Evolutionary conservation across 2,113 vertebrate species (phyloP), one percentile per base, ranked within the genome.

Genomic region (Cervus canadensis): DNA sequence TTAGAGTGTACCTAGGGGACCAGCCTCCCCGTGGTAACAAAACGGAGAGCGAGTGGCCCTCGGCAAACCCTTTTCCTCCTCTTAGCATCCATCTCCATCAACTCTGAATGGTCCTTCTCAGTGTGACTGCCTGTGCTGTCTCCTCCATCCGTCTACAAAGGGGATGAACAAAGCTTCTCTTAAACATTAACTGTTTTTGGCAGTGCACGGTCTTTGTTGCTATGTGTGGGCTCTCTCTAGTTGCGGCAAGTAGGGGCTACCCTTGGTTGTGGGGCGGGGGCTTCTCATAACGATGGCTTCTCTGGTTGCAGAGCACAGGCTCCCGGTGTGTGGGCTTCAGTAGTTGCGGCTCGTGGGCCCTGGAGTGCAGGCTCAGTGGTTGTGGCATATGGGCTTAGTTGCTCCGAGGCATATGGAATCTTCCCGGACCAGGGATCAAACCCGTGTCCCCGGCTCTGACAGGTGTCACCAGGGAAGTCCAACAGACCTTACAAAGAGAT

Each of bases 341-440:
- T 4, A 14, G 23, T 6, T 26, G 71, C 0, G 6, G 12, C 36
- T 14, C 10, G 0, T 2, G 36, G 71, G 21, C 21, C 71, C 71
- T 43, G 36, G 36, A 25, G 21, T 1, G 36, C 36, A 13, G 36
- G 71, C 36, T 25, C 36, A 7, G 21, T 3, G 36, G 21, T 0
- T 74, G 71, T 74, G 71, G 4, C 11, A 3, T 6, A 0, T 7
- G 12, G 23, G 23, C 23, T 26, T 26, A 43, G 36, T 14, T 76
- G 23, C 71, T 26, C 36, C 6, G 1, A 25, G 23, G 36, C 71
- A 43, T 26, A 7, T 43, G 36, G 36, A 76, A 26, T 76, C 12
- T 76, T 43, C 71, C 71, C 1, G 0, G n/a, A 76, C 36, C 71
- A 25, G 71, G 36, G 23, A 76, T 43, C 36, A 43, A 76, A 43